Percentiles rank a stretch among this genome's conserved stretches.
phyloP scores from a whole-genome alignment of 2,113 vertebrate genomes.

The Tachuris rubrigastra region DNA sequence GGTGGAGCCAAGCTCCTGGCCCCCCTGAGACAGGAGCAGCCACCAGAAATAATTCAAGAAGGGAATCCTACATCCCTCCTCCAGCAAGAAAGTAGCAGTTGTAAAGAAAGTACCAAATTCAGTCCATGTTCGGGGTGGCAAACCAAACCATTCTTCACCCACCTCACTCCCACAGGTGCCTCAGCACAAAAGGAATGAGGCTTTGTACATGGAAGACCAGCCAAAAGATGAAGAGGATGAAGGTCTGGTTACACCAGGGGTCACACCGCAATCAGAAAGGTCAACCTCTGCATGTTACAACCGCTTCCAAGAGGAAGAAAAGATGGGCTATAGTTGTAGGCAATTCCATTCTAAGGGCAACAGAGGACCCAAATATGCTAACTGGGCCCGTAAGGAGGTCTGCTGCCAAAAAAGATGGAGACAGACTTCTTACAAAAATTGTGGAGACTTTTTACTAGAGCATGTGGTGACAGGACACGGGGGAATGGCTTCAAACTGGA shows the following conservation, averaged over 20 bases:
- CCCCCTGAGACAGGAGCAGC: not conserved
- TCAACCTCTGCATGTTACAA: not conserved
- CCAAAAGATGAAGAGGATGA: not conserved
- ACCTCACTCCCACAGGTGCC: rapidly evolving
- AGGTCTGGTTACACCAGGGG: not conserved
- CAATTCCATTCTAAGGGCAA: not conserved
- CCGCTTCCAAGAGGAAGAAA: not conserved
- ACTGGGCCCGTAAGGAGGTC: not conserved
- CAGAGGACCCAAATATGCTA: not conserved
- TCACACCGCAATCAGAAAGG: not conserved
- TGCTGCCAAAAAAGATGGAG: not conserved
- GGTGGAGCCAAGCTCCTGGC: not conserved
- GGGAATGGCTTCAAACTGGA: not conserved
- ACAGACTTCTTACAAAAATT: not conserved
- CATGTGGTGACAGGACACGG: not conserved
- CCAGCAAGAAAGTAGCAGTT: not conserved
- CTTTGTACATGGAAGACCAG: not conserved
- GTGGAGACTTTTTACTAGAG: not conserved
- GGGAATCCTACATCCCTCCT: not conserved
- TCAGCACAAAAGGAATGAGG: not conserved
- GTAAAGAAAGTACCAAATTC: not conserved
- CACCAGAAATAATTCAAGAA: not conserved
- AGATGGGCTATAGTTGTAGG: not conserved
- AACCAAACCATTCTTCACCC: rapidly evolving
- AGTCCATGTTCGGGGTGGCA: not conserved